These are phyloP conservation scores for Microcebus murinus DNA, from an alignment of 2,113 vertebrate species.

Conservation along the genomic window DNA sequence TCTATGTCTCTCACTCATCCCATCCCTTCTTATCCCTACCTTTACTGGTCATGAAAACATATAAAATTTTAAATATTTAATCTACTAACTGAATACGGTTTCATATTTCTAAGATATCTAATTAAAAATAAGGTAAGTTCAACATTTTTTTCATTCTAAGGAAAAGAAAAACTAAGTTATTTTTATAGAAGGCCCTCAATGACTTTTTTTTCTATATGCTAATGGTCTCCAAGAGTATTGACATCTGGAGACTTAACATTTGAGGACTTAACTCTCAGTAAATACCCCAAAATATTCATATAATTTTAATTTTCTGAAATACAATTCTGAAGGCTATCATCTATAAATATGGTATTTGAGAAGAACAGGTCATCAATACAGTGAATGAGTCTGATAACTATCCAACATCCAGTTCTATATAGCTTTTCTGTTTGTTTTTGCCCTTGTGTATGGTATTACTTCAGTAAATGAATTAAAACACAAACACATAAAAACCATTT, in stretches of 20 bases:
- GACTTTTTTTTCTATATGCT: neutral
- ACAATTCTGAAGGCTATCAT: neutral
- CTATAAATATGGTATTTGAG: neutral
- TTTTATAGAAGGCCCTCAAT: neutral
- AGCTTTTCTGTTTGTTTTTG: slow-evolving; percentile 4
- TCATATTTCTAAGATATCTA: neutral
- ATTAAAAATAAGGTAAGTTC: neutral
- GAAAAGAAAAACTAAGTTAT: neutral
- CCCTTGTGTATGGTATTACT: neutral
- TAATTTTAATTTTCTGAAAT: slow-evolving; percentile 10
- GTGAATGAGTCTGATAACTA: slow-evolving; percentile 10
- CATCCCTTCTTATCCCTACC: neutral
- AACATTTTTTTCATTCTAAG: neutral
- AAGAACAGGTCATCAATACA: neutral
- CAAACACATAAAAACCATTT: neutral
- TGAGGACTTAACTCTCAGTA: slow-evolving; percentile 14
- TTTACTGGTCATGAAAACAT: neutral
- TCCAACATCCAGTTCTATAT: neutral
- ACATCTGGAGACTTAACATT: neutral
- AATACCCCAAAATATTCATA: neutral
- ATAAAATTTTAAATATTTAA: neutral
- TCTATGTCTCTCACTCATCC: neutral
- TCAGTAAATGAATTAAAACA: slow-evolving; percentile 16
- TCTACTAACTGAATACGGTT: neutral
- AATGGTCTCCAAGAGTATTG: slow-evolving; percentile 14